A percentile compares a stretch with the other conserved stretches of the same genome.
Evolutionary conservation across 2,888 invertebrate genomes (phyloP).

Genomic region (Philhelius pedissequus): DNA sequence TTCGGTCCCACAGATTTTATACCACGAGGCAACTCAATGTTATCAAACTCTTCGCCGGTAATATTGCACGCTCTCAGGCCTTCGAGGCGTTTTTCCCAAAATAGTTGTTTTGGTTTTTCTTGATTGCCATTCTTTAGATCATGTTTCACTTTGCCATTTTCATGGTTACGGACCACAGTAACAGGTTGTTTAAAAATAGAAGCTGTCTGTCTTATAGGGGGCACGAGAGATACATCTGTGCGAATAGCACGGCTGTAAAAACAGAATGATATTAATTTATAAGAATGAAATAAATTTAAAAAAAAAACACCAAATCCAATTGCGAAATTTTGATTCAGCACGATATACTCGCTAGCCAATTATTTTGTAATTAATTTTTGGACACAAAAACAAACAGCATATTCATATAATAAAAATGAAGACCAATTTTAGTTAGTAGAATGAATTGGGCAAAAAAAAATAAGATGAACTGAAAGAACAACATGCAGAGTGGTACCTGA

Average conservation of each 20-base stretch:
- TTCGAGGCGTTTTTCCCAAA: constrained; percentile 88
- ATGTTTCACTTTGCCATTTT: constrained; percentile 92
- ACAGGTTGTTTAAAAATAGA: constrained; percentile 99
- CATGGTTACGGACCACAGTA: constrained; percentile 94
- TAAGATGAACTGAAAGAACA: constrained; percentile 52
- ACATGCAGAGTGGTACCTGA: constrained; percentile 75
- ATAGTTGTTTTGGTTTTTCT: constrained; percentile 93
- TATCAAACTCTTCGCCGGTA: constrained; percentile 89
- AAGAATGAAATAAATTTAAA: not conserved
- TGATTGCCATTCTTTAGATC: constrained; percentile 95
- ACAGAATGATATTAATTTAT: not conserved
- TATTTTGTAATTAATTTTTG: constrained; percentile 15
- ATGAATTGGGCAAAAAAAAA: constrained; percentile 20
- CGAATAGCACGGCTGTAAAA: constrained; percentile 85
- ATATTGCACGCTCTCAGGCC: constrained; percentile 93
- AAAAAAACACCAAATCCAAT: constrained; percentile 56
- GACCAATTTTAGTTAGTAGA: constrained; percentile 52
- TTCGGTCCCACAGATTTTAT: constrained; percentile 91
- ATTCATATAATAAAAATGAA: constrained; percentile 32
- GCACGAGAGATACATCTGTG: constrained; percentile 93
- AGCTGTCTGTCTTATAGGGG: constrained; percentile 97
- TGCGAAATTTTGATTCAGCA: constrained; percentile 46
- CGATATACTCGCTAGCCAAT: constrained; percentile 43
- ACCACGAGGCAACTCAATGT: constrained; percentile 91
- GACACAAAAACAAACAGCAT: constrained; percentile 35